Evolutionary conservation across 2,888 invertebrate species (phyloP).

Genomic region (Meliscaeva auricollis): DNA sequence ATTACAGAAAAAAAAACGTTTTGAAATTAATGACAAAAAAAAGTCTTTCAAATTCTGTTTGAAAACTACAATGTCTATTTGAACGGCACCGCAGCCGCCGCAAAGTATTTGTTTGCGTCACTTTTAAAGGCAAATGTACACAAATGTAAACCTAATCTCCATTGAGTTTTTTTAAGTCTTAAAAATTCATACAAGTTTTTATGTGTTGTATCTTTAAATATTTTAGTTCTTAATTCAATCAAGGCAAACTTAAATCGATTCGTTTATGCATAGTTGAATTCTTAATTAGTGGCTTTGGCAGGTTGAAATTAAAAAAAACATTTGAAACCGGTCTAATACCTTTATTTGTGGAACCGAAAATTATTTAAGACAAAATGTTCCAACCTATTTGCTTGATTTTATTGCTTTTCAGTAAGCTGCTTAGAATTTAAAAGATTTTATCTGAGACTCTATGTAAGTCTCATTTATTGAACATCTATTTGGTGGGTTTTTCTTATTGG

Average conservation of each 20-base stretch:
- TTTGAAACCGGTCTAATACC: slow-evolving; percentile 1
- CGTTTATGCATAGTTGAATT: slow-evolving; percentile 13
- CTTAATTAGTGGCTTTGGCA: not conserved
- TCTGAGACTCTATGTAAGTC: not conserved
- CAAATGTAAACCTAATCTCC: not conserved
- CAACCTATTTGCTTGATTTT: slow-evolving; percentile 19
- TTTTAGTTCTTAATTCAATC: slow-evolving; percentile 22
- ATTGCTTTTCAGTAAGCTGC: not conserved
- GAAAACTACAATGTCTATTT: not conserved
- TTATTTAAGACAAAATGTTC: not conserved
- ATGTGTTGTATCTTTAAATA: not conserved
- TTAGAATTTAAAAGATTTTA: slow-evolving; percentile 1
- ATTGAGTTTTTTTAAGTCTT: not conserved
- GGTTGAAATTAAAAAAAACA: not conserved
- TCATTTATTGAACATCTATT: not conserved
- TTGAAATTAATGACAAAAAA: slow-evolving; percentile 8
- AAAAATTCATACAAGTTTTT: not conserved
- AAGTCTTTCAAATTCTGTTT: not conserved
- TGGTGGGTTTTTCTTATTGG: not conserved
- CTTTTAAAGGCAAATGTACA: not conserved
- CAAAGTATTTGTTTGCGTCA: slow-evolving; percentile 7
- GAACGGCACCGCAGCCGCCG: not conserved
- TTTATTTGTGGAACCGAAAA: slow-evolving; percentile 16
- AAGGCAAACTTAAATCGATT: slow-evolving; percentile 4
- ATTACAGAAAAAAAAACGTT: not conserved